Evolutionary conservation across 30 jellyfish, hydroid and myxozoan genomes (phyloP), one percentile per base, ranked within the genome.

Genomic region (Rhopilema esculentum): DNA sequence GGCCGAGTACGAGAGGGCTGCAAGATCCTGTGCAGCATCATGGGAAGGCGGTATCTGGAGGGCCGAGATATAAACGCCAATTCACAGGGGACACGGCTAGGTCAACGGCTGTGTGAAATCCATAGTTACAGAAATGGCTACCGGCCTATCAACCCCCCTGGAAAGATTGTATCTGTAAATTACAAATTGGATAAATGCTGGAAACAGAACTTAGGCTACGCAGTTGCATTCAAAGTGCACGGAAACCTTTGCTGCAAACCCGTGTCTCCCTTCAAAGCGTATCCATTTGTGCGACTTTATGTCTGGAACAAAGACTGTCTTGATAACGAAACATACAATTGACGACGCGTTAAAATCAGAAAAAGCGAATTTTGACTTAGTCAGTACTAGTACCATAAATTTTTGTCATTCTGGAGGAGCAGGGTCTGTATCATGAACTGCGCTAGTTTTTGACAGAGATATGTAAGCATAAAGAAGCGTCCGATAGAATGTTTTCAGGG

Each of bases 171-270:
- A 48, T 69, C 93, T 27, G 86, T 84, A 1, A 84, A 66, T 33
- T 84, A 84, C 93, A 72, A 27, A 73, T 49, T 84, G 51, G 75
- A 61, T 61, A 61, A 48, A 25, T 84, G 93, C 76, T 71, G 93
- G 87, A 80, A 49, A 32, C 72, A 84, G 86, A 84, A 72, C 33
- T 32, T 62, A 17, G 71, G 77, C 49, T 83, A 83, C 26, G 70
- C 77, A 61, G 74, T 52, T 21, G 93, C 87, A 20, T 71, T 72
- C 62, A 84, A 61, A 25, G 82, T 84, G 19, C 73, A 62, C 26
- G 93, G 93, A 21, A 86, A 86, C 27, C 89, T 77, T 68, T 86
- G 95, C 76, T 86, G 95, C 57, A 86, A 30, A 64, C 81, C 95
- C 22, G 80, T 74, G 31, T 71, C 95, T 15, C 93, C 93, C 30